Conservation (phyloP, 2,113 vertebrate species). For the Cyprinodon variegatus region DNA sequence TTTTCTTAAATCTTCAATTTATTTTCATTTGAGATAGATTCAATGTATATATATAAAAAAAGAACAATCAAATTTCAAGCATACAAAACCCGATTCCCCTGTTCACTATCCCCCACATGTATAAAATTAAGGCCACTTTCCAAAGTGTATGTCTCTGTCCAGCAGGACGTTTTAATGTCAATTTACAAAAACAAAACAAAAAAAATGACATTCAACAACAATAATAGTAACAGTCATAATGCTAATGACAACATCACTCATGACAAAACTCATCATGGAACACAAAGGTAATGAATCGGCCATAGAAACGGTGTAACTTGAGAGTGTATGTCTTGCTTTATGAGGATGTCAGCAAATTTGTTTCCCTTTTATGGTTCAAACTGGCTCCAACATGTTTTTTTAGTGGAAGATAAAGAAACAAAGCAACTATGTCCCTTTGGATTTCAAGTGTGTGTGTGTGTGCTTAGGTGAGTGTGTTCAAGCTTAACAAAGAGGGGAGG, state of each 20-base stretch:
- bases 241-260: conserved; percentile 74
- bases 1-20: conserved; percentile 73
- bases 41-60: conserved; percentile 63
- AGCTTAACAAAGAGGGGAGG: conserved; percentile 20
- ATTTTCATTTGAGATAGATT: conserved; percentile 77
- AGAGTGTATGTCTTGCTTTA: conserved; percentile 42
- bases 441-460: conserved; percentile 41
- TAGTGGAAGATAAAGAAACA: conserved; percentile 51
- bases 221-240: conserved; percentile 77
- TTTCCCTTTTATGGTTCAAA: conserved; percentile 57
- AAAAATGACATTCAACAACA: conserved; percentile 66
- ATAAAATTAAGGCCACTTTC: conserved; percentile 82
- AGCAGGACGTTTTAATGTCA: conserved; percentile 83
- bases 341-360: conserved; percentile 28
- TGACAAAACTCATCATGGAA: conserved; percentile 60
- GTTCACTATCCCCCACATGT: conserved; percentile 76
- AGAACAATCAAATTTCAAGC: conserved; percentile 77
- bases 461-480: conserved; percentile 33
- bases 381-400: conserved; percentile 58
- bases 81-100: conserved; percentile 72
- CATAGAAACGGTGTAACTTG: conserved; percentile 21
- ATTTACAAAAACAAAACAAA: conserved; percentile 71
- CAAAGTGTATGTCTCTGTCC: conserved; percentile 82
- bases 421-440: conserved; percentile 25
- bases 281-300: neutral